phyloP scores from a whole-genome alignment of 2,888 invertebrate species.

The Lypha dubia region DNA sequence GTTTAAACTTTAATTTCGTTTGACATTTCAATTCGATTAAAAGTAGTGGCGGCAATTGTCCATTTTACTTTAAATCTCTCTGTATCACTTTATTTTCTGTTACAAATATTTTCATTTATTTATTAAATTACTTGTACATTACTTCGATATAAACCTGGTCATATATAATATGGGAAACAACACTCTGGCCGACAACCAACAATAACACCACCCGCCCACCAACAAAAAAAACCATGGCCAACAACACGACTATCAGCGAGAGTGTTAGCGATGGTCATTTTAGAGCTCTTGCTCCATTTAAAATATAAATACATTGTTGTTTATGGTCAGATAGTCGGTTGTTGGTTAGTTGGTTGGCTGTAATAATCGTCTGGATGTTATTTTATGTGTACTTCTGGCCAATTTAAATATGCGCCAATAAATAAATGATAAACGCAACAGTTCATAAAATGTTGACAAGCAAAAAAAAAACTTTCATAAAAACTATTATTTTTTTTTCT shows the following conservation, averaged over 20 bases:
- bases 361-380: constrained; percentile 20
- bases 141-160: constrained; percentile 7
- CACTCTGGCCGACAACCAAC: constrained; percentile 21
- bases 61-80: constrained; percentile 5
- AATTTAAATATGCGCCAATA: constrained; percentile 62
- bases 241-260: background rate
- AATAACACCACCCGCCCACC: constrained; percentile 17
- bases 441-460: constrained; percentile 39
- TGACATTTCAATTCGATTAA: constrained; percentile 57
- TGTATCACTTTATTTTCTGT: constrained; percentile 11
- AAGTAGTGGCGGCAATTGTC: constrained; percentile 14
- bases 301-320: constrained; percentile 26
- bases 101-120: constrained; percentile 21
- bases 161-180: constrained; percentile 46
- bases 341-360: constrained; percentile 33
- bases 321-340: constrained; percentile 15
- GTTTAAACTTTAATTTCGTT: constrained; percentile 53
- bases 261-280: constrained; percentile 35
- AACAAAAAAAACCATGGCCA: constrained; percentile 18
- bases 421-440: constrained; percentile 65
- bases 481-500: constrained; percentile 36
- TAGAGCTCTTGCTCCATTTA: constrained; percentile 41
- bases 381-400: constrained; percentile 6
- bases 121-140: constrained; percentile 26
- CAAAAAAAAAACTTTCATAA: constrained; percentile 28